phyloP scores from a whole-genome alignment of 2,888 invertebrate genomes.

The Protula sp. region DNA sequence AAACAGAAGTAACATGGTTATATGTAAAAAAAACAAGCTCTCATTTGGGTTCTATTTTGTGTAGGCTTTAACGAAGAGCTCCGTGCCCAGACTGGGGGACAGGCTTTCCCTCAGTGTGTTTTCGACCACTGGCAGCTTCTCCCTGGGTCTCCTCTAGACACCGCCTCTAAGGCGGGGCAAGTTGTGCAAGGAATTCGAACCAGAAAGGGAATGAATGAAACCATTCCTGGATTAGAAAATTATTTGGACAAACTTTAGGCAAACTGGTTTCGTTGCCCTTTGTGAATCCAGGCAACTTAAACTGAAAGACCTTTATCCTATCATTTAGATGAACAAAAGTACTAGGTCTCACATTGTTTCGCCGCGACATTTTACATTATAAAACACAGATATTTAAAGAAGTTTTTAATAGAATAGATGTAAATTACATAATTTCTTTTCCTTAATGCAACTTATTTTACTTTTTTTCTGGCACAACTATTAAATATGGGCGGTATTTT shows the following conservation, averaged over 20 bases:
- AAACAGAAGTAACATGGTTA: too few species aligned
- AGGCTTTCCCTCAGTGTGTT: slow-evolving; percentile 29
- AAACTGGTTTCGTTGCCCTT: too few species aligned
- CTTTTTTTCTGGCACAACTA: too few species aligned
- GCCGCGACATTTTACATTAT: too few species aligned
- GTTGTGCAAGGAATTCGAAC: slow-evolving; percentile 17
- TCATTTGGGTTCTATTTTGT: background rate
- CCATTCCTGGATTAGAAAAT: slow-evolving; percentile 13
- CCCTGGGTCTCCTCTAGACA: slow-evolving; percentile 21
- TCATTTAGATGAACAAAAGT: too few species aligned
- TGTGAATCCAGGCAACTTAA: too few species aligned
- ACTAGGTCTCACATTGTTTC: too few species aligned
- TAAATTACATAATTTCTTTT: background rate
- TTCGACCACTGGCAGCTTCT: slow-evolving; percentile 28
- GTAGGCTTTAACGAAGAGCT: slow-evolving; percentile 25
- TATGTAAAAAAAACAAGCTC: too few species aligned
- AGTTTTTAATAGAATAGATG: background rate
- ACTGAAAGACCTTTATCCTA: too few species aligned
- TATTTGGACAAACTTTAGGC: slow-evolving; percentile 19
- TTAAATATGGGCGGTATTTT: too few species aligned
- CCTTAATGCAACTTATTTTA: background rate
- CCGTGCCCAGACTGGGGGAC: slow-evolving; percentile 21
- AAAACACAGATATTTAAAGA: too few species aligned
- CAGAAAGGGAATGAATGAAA: slow-evolving; percentile 17
- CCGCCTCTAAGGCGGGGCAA: slow-evolving; percentile 5